Base-by-base conservation (phyloP, 1,140 invertebrate genomes). In the Aphelenchoides fujianensis region DNA sequence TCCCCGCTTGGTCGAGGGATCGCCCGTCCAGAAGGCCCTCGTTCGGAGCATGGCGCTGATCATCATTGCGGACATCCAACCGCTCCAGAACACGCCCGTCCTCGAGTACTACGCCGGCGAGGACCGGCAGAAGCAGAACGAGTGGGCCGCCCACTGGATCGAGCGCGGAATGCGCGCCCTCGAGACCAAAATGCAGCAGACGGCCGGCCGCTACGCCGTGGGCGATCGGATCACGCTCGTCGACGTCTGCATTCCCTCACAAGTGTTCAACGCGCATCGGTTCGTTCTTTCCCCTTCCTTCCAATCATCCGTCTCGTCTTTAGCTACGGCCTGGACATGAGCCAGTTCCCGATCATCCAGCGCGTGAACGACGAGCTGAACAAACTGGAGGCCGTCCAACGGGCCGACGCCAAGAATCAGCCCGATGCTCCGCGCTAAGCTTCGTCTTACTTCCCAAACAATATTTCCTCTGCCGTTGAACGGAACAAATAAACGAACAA, bases 161-260 rank as follows among this genome's bases (percentile, higher is more conserved):
- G 90, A 89, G 37, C 88, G 90, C 75, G 93, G 94, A 41, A 92
- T 98, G 82, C 88, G 86, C 78, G 89, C 92, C 48, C 89, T 97
- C 2, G 95, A 98, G 86, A 91, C 91, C 84, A 85, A 94, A 7
- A 84, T 98, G 5, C 89, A 90, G 3, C 87, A 90, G 12, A 91
- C 89, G 67, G 90, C 92, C 57, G 95, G 94, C 16, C 93, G 94
- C 84, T 98, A 94, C 82, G 94, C 92, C 84, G 62, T 96, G 1
- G 95, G 94, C 1, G 92, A 98, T 86, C 89, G 92, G 75, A 90
- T 97, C 35, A 93, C 94, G 0, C 86, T 97, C 80, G 94, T 95
- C 31, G 95, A 98, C 85, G 92, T 93, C 78, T 97, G 92, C 82
- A 87, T 97, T 28, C 91, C 97, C 52, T 94, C 95, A 61, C 95